Evolutionary conservation across 2,888 invertebrate species (phyloP).

Genomic region (Macropis europaea): DNA sequence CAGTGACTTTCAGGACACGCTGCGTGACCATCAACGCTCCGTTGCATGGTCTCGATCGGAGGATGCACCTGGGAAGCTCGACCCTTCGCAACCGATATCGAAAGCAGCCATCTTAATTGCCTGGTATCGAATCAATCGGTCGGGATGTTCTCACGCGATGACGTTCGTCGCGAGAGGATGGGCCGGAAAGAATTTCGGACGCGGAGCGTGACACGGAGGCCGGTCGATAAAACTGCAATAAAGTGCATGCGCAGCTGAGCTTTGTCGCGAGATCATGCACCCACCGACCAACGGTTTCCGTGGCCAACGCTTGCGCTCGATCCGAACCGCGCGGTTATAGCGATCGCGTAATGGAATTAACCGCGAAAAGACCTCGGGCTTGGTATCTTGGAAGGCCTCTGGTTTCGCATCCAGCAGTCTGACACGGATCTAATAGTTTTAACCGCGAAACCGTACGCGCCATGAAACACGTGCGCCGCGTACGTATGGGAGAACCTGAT

Average conservation of each 20-base stretch:
- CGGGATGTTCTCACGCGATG: background rate
- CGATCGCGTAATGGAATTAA: conserved; percentile 55
- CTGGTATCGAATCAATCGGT: background rate
- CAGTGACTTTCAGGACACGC: too few relatives aligned
- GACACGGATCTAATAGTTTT: conserved; percentile 65
- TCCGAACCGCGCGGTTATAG: background rate
- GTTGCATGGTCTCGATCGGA: too few relatives aligned
- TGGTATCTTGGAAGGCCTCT: conserved; percentile 52
- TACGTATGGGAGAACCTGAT: background rate
- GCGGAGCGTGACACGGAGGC: conserved; percentile 23
- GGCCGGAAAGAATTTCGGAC: conserved; percentile 7
- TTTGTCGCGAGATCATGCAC: conserved; percentile 7
- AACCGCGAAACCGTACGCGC: conserved; percentile 64
- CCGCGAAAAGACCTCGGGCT: conserved; percentile 47
- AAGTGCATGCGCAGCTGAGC: conserved; percentile 55
- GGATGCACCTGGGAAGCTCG: background rate
- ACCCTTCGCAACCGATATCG: background rate
- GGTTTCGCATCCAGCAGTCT: conserved; percentile 38
- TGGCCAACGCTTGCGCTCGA: background rate
- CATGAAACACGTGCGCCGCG: conserved; percentile 39
- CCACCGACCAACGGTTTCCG: background rate
- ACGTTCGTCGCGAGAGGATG: background rate
- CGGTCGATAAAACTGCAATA: conserved; percentile 59
- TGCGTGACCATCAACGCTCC: too few relatives aligned
- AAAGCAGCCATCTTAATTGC: background rate